Base-by-base conservation (phyloP, 2,797 vertebrate species). In the Myotis planiceps region DNA sequence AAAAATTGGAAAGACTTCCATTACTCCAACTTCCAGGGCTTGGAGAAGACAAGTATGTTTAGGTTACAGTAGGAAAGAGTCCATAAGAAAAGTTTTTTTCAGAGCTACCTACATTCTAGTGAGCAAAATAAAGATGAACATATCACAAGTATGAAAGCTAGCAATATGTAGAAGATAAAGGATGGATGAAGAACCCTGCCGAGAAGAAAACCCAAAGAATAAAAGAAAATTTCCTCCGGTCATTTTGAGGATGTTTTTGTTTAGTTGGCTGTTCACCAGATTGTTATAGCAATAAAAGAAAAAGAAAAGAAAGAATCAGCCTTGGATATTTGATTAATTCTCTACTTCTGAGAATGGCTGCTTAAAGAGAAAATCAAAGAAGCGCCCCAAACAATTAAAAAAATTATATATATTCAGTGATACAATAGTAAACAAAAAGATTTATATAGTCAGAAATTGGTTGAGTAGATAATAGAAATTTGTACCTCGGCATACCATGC, bases 241-340 rank as follows among this genome's bases (percentile, higher is more conserved):
- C 45, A 37, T 87, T 90, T 27, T 23, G 65, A 86, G 45, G 27
- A 18, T 92, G 8, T 47, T 95, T 95, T 47, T 76, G 69, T 55
- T 8, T 25, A 69, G 66, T 21, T 86, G 42, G 49, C 27, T n/a
- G 0, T 83, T 83, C n/a, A 39, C 25, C 45, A 68, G 39, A 37
- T 60, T 90, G 90, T 81, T 88, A 66, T 55, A 71, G n/a, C 39
- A 76, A 34, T 39, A 47, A 85, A 96, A 89, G 55, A 79, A 66
- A 66, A 90, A 60, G 15, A n/a, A 68, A 86, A 78, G n/a, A 83
- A 96, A 92, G 32, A 60, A 93, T 93, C 63, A 14, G 2, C 27
- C 12, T 83, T 92, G 39, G 85, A 60, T 80, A 21, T 96, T 84
- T 84, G 32, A 83, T 84, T 66, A 87, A 68, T 29, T 79, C 15